phyloP scores from a whole-genome alignment of 2,888 invertebrate genomes.

The Diogma glabrata region DNA sequence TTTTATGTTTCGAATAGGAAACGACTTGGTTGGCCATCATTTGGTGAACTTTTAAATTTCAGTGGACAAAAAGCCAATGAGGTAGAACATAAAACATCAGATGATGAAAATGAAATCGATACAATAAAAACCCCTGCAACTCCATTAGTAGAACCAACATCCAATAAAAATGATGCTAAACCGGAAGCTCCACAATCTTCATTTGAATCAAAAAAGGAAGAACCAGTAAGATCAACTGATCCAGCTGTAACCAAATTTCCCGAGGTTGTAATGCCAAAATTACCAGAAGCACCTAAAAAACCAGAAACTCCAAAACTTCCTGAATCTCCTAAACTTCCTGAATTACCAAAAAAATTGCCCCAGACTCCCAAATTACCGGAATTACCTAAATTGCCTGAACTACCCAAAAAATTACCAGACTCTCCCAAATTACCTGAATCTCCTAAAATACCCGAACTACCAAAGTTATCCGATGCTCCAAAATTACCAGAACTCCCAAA shows the following conservation, averaged over 20 bases:
- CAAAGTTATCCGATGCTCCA: slow-evolving; percentile 5
- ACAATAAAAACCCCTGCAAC: too few species aligned
- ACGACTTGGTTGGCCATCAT: slow-evolving; percentile 33
- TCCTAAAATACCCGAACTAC: not conserved
- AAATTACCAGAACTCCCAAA: slow-evolving; percentile 9
- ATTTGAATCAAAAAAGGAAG: too few species aligned
- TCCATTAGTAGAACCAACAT: too few species aligned
- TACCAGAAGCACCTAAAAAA: slow-evolving; percentile 1
- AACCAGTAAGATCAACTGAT: too few species aligned
- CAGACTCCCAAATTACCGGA: not conserved
- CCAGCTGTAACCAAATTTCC: too few species aligned
- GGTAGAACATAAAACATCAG: too few species aligned
- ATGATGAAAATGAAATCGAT: slow-evolving; percentile 3
- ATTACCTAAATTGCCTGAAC: not conserved
- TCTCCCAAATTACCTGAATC: slow-evolving; percentile 8
- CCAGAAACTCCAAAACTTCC: not conserved
- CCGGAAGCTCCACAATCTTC: too few species aligned
- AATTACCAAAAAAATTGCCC: slow-evolving; percentile 8
- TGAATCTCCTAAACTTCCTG: slow-evolving; percentile 9
- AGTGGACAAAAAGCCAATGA: too few species aligned
- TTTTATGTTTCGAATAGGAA: too few species aligned
- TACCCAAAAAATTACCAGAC: not conserved
- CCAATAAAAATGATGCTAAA: too few species aligned
- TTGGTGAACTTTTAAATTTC: slow-evolving; percentile 27
- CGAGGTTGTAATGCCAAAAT: too few species aligned